Evolutionary conservation across 2,797 vertebrate species (phyloP), one percentile per base, ranked within the genome.

Genomic region (Hydrophis major): DNA sequence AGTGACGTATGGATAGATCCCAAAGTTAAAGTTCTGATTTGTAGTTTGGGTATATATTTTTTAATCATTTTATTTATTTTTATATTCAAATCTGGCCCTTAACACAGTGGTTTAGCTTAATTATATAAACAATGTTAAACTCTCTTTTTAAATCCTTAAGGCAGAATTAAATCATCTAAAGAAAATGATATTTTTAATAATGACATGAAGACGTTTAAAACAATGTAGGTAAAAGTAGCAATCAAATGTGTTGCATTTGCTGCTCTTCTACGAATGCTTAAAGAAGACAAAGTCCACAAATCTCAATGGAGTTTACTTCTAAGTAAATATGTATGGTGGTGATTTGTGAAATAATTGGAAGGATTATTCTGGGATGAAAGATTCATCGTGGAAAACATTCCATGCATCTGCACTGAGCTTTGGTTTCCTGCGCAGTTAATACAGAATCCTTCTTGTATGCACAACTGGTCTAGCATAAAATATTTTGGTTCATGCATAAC

Each of bases 401-500:
- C 86, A 4, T n/a, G 5, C 53, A 2, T 8, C 92, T 93, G 47
- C 28, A 57, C 27, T 57, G 13, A 90, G 88, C 28, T 93, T 14
- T 88, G 88, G 37, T 93, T 22, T 60, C 32, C 37, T 93, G 20
- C 6, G 42, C 88, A 61, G 59, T 59, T 27, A 27, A 86, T 6
- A 69, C 78, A 37, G 83, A 95, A 95, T 61, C 0, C 16, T 0
- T 0, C 93, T 92, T 66, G 22, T 2, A 0, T 16, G 4, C 42
- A 55, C 25, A 90, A 88, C 1, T 91, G 69, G 57, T 91, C 32
- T 87, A 86, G 74, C 2, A 94, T 94, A 92, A 74, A 86, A 91
- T 69, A 94, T 93, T 47, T 89, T 93, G 4, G 5, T 94, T 95
- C 20, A 42, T 86, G 50, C 83, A 86, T 5, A 94, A 89, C 93